Evolutionary conservation across 2,888 invertebrate genomes (phyloP).

Genomic region (Caenorhabditis imperialis): DNA sequence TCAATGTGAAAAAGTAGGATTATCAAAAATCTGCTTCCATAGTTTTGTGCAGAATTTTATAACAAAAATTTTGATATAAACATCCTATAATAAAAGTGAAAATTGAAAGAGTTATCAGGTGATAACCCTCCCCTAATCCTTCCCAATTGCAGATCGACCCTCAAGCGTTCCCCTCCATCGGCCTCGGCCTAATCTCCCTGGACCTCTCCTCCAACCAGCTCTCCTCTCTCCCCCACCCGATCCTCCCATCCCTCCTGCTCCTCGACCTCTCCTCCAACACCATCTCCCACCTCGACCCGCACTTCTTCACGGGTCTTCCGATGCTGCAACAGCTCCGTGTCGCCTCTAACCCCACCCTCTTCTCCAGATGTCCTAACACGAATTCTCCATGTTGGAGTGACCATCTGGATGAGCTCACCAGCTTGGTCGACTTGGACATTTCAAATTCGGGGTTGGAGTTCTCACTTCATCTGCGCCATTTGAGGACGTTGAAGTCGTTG

Average conservation of each 20-base stretch:
- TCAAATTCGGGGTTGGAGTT: conserved; percentile 59
- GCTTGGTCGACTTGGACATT: conserved; percentile 69
- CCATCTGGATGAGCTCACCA: conserved; percentile 62
- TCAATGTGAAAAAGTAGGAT: no score
- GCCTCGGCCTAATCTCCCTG: conserved; percentile 62
- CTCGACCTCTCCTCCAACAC: conserved; percentile 70
- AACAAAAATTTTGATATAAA: no score
- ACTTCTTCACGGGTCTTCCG: conserved; percentile 67
- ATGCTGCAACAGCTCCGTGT: conserved; percentile 68
- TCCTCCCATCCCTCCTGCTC: conserved; percentile 70
- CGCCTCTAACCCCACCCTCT: conserved; percentile 59
- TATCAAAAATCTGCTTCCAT: no score
- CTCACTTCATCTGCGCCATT: conserved; percentile 46
- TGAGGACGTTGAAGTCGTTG: conserved; percentile 44
- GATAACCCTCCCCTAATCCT: no score
- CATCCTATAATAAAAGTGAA: no score
- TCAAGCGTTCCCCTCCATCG: conserved; percentile 64
- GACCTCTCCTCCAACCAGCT: conserved; percentile 62
- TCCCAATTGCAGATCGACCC: conserved; percentile 51
- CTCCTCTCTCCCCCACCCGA: conserved; percentile 64
- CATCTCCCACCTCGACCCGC: conserved; percentile 61
- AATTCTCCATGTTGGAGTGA: conserved; percentile 59
- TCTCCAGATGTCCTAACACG: conserved; percentile 47
- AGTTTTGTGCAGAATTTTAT: no score
- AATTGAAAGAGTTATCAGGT: no score